Evolutionary conservation across 2,888 invertebrate genomes (phyloP).

Genomic region (Plagodis dolabraria): DNA sequence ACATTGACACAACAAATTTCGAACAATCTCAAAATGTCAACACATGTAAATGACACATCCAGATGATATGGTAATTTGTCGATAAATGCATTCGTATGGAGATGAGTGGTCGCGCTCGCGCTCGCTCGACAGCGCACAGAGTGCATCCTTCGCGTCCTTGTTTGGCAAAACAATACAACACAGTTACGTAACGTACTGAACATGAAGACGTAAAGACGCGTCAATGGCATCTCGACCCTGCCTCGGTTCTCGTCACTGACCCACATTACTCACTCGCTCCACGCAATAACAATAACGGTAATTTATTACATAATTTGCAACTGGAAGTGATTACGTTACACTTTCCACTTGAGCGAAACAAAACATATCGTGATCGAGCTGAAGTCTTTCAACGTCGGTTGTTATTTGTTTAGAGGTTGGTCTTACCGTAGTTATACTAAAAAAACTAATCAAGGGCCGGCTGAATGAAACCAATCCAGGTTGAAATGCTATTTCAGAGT

Average conservation of each 20-base stretch:
- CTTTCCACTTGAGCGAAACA: conserved; percentile 44
- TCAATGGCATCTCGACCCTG: conserved; percentile 83
- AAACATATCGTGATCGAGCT: conserved; percentile 28
- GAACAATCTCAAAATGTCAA: too few relatives aligned
- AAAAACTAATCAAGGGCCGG: too few relatives aligned
- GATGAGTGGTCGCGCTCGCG: conserved; percentile 18
- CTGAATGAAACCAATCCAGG: too few relatives aligned
- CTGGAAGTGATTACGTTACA: conserved; percentile 56
- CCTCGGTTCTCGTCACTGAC: conserved; percentile 80
- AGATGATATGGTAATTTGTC: conserved; percentile 15
- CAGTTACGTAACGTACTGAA: conserved; percentile 59
- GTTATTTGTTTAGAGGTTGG: neutral
- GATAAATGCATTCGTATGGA: conserved; percentile 19
- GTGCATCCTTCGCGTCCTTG: conserved; percentile 61
- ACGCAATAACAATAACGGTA: conserved; percentile 75
- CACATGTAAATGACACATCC: neutral
- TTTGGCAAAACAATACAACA: conserved; percentile 69
- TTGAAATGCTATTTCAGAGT: too few relatives aligned
- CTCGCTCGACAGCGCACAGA: neutral
- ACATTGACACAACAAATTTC: too few relatives aligned
- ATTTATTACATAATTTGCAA: conserved; percentile 67
- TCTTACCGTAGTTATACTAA: too few relatives aligned
- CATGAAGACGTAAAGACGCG: conserved; percentile 60
- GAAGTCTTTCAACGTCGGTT: conserved; percentile 1
- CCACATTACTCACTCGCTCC: conserved; percentile 74